Percentiles rank a stretch among this genome's conserved stretches.
Conservation (phyloP, 1,140 invertebrate species). For the Euglossa dilemma region DNA sequence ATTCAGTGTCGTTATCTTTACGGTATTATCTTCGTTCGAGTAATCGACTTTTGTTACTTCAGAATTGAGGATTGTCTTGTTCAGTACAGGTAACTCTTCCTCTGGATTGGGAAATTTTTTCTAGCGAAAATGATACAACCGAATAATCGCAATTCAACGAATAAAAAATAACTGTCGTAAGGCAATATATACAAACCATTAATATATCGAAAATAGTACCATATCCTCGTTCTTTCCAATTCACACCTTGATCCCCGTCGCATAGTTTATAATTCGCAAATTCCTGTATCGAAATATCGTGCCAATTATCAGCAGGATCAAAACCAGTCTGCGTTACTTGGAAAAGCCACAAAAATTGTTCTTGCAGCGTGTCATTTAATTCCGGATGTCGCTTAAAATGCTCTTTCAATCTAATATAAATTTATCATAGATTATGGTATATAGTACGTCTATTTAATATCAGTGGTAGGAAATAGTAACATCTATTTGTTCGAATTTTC, state of each 20-base stretch:
- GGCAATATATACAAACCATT: slow-evolving; percentile 76
- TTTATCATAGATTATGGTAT: neutral
- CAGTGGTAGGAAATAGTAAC: neutral
- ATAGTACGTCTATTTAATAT: neutral
- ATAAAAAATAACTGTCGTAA: neutral
- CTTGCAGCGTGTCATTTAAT: slow-evolving; percentile 66
- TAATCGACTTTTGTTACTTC: slow-evolving; percentile 75
- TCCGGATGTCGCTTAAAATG: slow-evolving; percentile 51
- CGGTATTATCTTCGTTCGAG: slow-evolving; percentile 53
- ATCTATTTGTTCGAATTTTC: neutral
- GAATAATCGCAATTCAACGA: neutral
- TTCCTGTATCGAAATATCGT: slow-evolving; percentile 82
- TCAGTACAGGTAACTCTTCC: slow-evolving; percentile 69
- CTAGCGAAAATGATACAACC: slow-evolving; percentile 54
- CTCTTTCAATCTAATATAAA: slow-evolving; percentile 51
- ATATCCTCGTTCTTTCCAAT: slow-evolving; percentile 86
- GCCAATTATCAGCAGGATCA: slow-evolving; percentile 84
- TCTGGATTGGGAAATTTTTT: slow-evolving; percentile 71
- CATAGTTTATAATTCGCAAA: slow-evolving; percentile 82
- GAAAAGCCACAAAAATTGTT: slow-evolving; percentile 79
- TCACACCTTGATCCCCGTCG: slow-evolving; percentile 83
- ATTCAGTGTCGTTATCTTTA: slow-evolving; percentile 72
- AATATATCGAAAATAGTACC: slow-evolving; percentile 83
- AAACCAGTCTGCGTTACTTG: slow-evolving; percentile 80
- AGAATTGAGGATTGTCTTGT: slow-evolving; percentile 73